A percentile compares a stretch with the other conserved stretches of the same genome.
Conservation (phyloP, 2,888 invertebrate genomes). For the Oligia fasciuncula region DNA sequence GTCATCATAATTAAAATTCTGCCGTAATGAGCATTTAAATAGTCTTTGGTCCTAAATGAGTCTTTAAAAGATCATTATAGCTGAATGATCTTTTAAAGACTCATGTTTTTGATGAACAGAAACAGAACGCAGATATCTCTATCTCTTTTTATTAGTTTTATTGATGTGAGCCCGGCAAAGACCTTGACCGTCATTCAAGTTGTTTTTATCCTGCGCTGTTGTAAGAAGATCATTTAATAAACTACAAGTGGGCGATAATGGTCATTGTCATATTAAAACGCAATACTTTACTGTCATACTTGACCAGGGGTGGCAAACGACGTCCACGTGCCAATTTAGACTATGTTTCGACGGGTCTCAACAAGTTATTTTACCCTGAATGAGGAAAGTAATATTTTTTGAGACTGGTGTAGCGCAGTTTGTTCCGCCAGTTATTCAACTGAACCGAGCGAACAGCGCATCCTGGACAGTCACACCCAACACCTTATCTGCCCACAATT, state of each 20-base stretch:
- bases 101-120: background rate
- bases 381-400: too few relatives aligned
- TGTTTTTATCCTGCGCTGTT: constrained; percentile 4
- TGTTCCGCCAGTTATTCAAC: too few relatives aligned
- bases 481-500: too few relatives aligned
- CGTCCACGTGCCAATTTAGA: too few relatives aligned
- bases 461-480: too few relatives aligned
- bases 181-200: constrained; percentile 16
- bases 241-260: constrained; percentile 2
- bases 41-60: background rate
- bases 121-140: background rate
- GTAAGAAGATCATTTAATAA: constrained; percentile 27
- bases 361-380: background rate
- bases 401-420: too few relatives aligned
- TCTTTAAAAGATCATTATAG: background rate
- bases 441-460: too few relatives aligned
- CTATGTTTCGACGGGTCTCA: too few relatives aligned
- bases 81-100: too few relatives aligned
- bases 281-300: constrained; percentile 10
- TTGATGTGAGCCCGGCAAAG: background rate
- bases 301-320: background rate
- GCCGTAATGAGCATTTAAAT: background rate
- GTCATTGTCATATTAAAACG: constrained; percentile 4
- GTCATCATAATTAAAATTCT: background rate
- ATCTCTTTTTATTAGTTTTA: background rate